phyloP scores from a whole-genome alignment of 2,113 vertebrate genomes.

The Fulica atra region DNA sequence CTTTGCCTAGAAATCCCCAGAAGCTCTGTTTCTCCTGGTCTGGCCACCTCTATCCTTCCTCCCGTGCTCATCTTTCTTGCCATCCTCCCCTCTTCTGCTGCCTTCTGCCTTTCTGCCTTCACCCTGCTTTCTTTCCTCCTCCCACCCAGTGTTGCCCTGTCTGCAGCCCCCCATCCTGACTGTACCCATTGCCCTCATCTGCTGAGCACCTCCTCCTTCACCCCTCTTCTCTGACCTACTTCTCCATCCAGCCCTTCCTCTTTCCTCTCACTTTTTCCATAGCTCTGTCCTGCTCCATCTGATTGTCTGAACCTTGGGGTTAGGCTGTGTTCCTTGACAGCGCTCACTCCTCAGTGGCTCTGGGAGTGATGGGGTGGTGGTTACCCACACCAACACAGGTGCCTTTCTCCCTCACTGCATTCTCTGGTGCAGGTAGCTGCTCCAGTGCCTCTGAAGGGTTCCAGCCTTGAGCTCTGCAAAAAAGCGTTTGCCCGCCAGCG shows the following conservation, averaged over 20 bases:
- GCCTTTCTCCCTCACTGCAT: neutral
- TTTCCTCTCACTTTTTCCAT: neutral
- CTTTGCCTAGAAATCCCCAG: neutral
- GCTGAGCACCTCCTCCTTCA: neutral
- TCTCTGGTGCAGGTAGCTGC: conserved; percentile 83
- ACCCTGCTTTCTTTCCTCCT: neutral
- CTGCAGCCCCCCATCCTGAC: neutral
- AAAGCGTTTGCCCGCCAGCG: conserved; percentile 90
- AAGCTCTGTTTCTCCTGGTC: neutral
- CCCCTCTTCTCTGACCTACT: neutral
- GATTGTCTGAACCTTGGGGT: neutral
- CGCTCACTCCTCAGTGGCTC: neutral
- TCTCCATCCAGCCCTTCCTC: neutral
- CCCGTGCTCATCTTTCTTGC: neutral
- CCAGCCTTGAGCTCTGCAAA: conserved; percentile 88
- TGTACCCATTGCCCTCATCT: neutral
- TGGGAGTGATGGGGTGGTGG: neutral
- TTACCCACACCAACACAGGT: fast-evolving
- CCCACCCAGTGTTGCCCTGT: neutral
- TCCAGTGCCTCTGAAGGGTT: conserved; percentile 79
- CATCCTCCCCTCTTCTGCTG: neutral
- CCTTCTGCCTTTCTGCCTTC: neutral
- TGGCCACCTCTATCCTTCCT: neutral
- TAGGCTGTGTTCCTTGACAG: neutral
- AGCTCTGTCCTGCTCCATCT: neutral